Evolutionary conservation across 2,113 vertebrate genomes (phyloP).

Genomic region (Tapirus terrestris): DNA sequence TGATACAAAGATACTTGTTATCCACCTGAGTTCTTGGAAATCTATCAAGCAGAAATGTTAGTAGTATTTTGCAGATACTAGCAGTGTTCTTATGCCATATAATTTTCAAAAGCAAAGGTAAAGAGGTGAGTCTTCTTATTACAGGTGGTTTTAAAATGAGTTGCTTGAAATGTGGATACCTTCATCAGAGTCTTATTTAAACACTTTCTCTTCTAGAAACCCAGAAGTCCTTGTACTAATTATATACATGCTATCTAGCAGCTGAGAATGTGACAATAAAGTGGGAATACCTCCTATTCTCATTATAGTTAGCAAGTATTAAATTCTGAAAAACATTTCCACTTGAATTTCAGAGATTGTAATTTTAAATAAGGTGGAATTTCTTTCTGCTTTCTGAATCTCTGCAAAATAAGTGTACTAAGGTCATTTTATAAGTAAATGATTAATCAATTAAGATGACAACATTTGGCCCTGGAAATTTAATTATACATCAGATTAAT

Average conservation of each 20-base stretch:
- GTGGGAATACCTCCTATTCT: neutral
- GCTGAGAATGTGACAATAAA: neutral
- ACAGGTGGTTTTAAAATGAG: neutral
- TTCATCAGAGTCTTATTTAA: neutral
- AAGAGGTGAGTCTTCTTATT: neutral
- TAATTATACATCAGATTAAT: neutral
- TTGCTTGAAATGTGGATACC: neutral
- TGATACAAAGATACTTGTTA: neutral
- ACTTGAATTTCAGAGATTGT: neutral
- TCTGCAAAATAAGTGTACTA: neutral
- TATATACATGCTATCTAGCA: neutral
- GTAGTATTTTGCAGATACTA: slow-evolving; percentile 10
- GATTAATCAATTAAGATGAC: neutral
- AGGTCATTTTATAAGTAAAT: neutral
- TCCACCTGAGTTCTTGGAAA: neutral
- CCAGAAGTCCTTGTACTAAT: neutral
- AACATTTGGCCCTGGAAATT: neutral
- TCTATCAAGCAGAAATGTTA: neutral
- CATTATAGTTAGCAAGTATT: neutral
- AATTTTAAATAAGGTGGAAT: neutral
- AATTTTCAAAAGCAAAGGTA: slow-evolving; percentile 22
- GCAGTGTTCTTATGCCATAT: neutral
- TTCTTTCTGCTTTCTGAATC: neutral
- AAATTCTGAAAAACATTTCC: neutral
- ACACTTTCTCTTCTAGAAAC: neutral